Base-by-base conservation (phyloP, 2,113 vertebrate genomes). In the Mirounga angustirostris region DNA sequence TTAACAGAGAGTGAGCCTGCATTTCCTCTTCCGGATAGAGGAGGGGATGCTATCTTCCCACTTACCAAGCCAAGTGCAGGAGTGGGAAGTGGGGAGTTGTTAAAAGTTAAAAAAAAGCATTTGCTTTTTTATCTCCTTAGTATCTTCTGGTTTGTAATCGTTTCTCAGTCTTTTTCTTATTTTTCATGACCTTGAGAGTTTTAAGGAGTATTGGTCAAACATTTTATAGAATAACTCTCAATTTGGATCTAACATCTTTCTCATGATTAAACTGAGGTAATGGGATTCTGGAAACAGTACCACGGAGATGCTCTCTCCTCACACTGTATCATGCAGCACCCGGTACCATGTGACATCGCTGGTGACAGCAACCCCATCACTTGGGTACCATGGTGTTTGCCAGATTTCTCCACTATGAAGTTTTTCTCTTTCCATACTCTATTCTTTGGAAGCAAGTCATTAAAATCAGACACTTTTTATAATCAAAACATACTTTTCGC, bases 151-250 rank as follows among this genome's bases (percentile, higher is more conserved):
- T 91, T 74, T 95, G 69, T 50, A 21, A 82, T 14, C n/a, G 8
- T 40, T 78, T 83, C 58, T 89, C 2, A 71, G 11, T 19, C 13
- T 59, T 89, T 84, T 79, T 18, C 56, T 91, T 84, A 14, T 36
- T 91, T 97, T 94, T 82, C 54, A 83, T 83, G 67, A 94, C 4
- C 24, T 56, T 79, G 9, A 65, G 30, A 78, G 22, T 33, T 81
- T 54, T 74, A 56, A 90, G 43, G 14, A 80, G 24, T 71, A 59
- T 5, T 56, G 5, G n/a, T 36, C 14, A 95, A 82, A 7, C 28
- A 56, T 65, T 93, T 91, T 67, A 87, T 14, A 96, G 46, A 59
- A 79, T 69, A 22, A 36, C 14, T 26, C 21, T 85, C 22, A 52
- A 2, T 65, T 63, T 80, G 40, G 10, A 84, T 90, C 50, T 91